Conservation (phyloP, 2,797 vertebrate genomes). For the Tokudaia tokunoshimensis region DNA sequence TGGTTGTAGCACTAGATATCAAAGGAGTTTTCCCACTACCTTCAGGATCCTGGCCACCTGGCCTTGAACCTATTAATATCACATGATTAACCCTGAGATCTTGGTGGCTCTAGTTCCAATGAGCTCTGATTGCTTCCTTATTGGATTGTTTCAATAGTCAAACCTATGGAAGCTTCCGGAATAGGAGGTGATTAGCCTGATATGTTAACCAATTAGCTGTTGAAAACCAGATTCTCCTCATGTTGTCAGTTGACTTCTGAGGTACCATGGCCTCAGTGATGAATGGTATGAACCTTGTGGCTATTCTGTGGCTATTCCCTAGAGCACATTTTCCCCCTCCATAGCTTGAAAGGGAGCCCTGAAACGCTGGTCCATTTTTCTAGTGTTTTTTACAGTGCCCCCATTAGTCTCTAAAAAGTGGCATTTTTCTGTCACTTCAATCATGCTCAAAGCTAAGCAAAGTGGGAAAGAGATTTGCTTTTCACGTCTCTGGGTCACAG, state of each 20-base stretch:
- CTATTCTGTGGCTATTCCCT: neutral
- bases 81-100: neutral
- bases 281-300: neutral
- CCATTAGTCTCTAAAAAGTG: neutral
- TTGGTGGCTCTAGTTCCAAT: neutral
- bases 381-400: neutral
- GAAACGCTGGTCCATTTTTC: neutral
- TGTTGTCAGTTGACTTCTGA: conserved; percentile 6
- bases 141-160: neutral
- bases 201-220: neutral
- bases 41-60: neutral
- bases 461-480: neutral
- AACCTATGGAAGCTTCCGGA: conserved; percentile 31
- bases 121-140: neutral
- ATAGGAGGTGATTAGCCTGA: neutral
- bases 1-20: neutral
- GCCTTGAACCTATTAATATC: neutral
- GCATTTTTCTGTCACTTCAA: neutral
- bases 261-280: neutral
- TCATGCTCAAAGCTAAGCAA: neutral
- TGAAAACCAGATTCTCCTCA: neutral
- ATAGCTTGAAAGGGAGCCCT: neutral
- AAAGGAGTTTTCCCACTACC: neutral
- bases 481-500: neutral
- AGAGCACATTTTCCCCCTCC: neutral